Conservation (phyloP, 30 jellyfish, hydroid and myxozoan species). For the Morbakka virulenta region DNA sequence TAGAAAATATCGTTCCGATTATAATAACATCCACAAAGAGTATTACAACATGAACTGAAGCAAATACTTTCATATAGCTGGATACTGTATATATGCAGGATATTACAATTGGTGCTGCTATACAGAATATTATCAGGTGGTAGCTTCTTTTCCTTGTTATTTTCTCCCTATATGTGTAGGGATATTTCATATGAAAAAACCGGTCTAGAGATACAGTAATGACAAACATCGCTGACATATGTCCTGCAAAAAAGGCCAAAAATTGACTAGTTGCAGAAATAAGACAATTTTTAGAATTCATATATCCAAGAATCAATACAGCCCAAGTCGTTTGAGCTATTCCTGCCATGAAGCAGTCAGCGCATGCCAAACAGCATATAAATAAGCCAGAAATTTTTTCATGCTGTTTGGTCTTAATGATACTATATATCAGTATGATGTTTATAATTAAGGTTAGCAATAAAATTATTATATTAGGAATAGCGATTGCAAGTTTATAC, state of each 20-base stretch:
- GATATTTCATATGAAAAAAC: background rate
- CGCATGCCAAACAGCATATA: background rate
- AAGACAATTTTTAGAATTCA: background rate
- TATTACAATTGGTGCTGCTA: background rate
- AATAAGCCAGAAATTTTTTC: background rate
- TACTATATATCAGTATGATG: background rate
- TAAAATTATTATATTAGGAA: background rate
- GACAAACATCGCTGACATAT: background rate
- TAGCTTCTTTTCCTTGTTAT: background rate
- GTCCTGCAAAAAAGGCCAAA: background rate
- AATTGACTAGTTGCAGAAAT: background rate
- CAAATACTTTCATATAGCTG: background rate
- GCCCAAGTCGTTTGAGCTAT: background rate
- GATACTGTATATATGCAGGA: background rate
- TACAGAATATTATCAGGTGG: background rate
- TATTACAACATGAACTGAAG: background rate
- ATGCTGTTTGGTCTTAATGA: background rate
- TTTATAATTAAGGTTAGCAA: background rate
- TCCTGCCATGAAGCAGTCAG: background rate
- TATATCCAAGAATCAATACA: background rate
- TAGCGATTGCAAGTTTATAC: background rate
- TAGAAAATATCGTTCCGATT: background rate
- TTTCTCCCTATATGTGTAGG: background rate
- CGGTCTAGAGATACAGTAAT: background rate
- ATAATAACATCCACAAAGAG: background rate